phyloP scores from a whole-genome alignment of 2,113 vertebrate species.

The Cyprinodon brontotheroides region DNA sequence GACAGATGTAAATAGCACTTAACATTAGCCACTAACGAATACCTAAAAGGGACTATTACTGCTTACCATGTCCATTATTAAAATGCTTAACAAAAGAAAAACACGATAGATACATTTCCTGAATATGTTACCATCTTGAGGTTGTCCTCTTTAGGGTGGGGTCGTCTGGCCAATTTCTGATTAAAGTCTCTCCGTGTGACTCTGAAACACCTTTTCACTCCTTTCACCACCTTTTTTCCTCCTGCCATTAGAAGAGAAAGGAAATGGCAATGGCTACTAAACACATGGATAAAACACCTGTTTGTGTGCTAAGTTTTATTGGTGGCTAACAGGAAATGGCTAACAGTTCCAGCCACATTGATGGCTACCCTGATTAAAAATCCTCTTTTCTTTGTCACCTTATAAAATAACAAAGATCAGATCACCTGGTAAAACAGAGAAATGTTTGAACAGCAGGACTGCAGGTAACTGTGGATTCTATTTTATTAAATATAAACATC shows the following conservation, averaged over 20 bases:
- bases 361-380: neutral
- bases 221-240: slow-evolving; percentile 21
- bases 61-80: slow-evolving; percentile 62
- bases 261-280: no score
- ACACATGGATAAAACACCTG: neutral
- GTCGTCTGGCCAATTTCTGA: slow-evolving; percentile 26
- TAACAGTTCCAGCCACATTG: neutral
- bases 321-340: neutral
- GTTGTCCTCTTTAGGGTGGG: slow-evolving; percentile 41
- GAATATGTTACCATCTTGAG: slow-evolving; percentile 53
- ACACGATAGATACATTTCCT: slow-evolving; percentile 60
- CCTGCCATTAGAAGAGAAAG: neutral
- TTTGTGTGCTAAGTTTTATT: neutral
- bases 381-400: no score
- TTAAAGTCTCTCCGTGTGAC: slow-evolving; percentile 40
- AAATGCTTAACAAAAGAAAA: slow-evolving; percentile 61
- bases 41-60: slow-evolving; percentile 65
- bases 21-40: slow-evolving; percentile 75
- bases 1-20: slow-evolving; percentile 72
- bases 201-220: slow-evolving; percentile 24
- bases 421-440: no score
- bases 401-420: no score
- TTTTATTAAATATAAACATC: no score
- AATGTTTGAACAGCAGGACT: no score
- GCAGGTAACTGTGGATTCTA: no score